Base-by-base conservation (phyloP, 1,140 invertebrate species). In the Cydia pomonella region DNA sequence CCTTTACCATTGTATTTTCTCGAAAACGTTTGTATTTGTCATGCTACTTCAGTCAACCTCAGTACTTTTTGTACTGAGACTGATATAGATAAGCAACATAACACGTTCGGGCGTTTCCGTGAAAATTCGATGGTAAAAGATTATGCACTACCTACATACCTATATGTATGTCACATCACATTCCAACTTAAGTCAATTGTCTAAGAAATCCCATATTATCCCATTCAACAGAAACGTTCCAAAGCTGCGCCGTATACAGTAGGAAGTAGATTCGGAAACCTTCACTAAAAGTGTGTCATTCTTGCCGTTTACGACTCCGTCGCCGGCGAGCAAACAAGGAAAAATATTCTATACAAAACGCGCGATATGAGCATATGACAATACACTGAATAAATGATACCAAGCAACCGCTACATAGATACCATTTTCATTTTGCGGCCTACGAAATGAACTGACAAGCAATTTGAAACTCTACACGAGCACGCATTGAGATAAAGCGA, bases 361-460 rank as follows among this genome's bases (percentile, higher is more conserved):
- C 64, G 64, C 29, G 64, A 69, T 38, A 18, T 21, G 64, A 69
- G 27, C 64, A 69, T 69, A 33, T 69, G 64, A 69, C 64, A 69
- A 69, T 69, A 69, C n/a, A 1, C 27, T 69, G 27, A 69, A 69
- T 69, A 69, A 69, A 69, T 69, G 64, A 69, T 69, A n/a, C n/a
- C 50, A 53, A 53, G 16, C 47, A 53, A 53, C n/a, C 50, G 16
- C 53, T 10, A 9, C 64, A n/a, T n/a, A n/a, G n/a, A n/a, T 33
- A 18, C 64, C 33, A 41, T 69, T 69, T 69, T 69, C 33, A 69
- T 38, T 41, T 38, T 69, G 64, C 64, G n/a, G 64, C 64, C 18
- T 12, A 33, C 64, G 64, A 10, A 69, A 69, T 41, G 29, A 38
- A 38, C n/a, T 69, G 29, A 18, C 25, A 33, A 29, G 64, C 33